These are phyloP conservation scores for Apodemus sylvaticus DNA, from an alignment of 2,113 vertebrate species.

Conservation along the genomic window DNA sequence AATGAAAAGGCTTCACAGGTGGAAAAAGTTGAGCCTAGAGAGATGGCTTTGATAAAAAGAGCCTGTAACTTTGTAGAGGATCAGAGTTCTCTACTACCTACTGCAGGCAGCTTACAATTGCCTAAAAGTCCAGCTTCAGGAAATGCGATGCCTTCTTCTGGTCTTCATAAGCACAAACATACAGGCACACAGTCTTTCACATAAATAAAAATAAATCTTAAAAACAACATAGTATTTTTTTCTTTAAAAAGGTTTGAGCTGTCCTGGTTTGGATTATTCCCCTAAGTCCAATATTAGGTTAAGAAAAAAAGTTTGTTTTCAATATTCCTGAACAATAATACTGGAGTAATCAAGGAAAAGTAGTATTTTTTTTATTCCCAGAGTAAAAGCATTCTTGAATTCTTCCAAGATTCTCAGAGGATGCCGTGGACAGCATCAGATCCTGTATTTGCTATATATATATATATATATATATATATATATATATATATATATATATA, in stretches of 20 bases:
- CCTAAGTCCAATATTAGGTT: neutral
- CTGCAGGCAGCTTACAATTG: neutral
- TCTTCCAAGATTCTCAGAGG: neutral
- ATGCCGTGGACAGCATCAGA: accelerated
- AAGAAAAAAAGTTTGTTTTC: neutral
- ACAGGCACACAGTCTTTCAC: neutral
- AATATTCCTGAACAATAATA: neutral
- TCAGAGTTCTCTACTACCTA: too few relatives aligned
- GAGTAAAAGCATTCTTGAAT: too few relatives aligned
- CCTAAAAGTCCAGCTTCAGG: neutral
- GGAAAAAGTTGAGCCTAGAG: neutral
- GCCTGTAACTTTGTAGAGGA: neutral
- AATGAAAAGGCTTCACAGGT: neutral
- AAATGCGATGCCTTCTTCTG: neutral
- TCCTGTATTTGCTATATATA: neutral
- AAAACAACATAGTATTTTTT: neutral
- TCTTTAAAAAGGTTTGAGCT: neutral
- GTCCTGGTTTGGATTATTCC: neutral
- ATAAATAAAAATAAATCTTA: neutral
- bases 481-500: too few relatives aligned
- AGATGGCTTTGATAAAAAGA: neutral
- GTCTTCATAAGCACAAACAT: neutral
- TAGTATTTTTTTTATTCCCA: neutral
- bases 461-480: too few relatives aligned
- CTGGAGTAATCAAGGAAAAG: neutral